phyloP scores from a whole-genome alignment of 2,797 vertebrate species.

The Alca torda region DNA sequence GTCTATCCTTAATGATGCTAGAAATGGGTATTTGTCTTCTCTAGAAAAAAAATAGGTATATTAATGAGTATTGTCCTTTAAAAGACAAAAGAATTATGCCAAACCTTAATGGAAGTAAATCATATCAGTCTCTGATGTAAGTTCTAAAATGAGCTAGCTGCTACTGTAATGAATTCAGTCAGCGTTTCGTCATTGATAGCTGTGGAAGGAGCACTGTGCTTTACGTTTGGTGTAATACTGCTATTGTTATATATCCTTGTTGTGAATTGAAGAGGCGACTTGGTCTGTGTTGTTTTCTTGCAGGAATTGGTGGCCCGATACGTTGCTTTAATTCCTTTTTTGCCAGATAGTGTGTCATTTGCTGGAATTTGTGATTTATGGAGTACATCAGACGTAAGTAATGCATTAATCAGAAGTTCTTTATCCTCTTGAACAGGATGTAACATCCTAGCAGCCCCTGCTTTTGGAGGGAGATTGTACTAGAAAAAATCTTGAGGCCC shows the following conservation, averaged over 20 bases:
- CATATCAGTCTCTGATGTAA: not conserved
- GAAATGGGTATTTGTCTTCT: not conserved
- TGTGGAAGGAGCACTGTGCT: not conserved
- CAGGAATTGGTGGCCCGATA: slow-evolving; percentile 89
- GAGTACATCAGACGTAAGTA: slow-evolving; percentile 94
- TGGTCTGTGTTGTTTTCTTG: not conserved
- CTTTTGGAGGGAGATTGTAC: not conserved
- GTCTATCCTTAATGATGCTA: not conserved
- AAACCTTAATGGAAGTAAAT: not conserved
- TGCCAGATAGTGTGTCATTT: slow-evolving; percentile 91
- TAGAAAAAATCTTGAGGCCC: not conserved
- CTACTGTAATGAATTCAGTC: not conserved
- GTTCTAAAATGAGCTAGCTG: not conserved
- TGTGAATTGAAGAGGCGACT: not conserved
- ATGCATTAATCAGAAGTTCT: not conserved
- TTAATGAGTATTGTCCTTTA: not conserved
- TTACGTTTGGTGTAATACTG: not conserved
- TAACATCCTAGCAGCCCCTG: not conserved
- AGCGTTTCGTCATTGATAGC: not conserved
- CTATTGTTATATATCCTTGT: fast-evolving
- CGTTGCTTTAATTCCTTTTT: slow-evolving; percentile 91
- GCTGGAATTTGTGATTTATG: slow-evolving; percentile 91
- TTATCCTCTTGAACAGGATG: not conserved
- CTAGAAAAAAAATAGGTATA: not conserved
- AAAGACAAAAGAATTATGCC: not conserved